Conservation (phyloP, 2,888 invertebrate genomes). For the Bugulina stolonifera region DNA sequence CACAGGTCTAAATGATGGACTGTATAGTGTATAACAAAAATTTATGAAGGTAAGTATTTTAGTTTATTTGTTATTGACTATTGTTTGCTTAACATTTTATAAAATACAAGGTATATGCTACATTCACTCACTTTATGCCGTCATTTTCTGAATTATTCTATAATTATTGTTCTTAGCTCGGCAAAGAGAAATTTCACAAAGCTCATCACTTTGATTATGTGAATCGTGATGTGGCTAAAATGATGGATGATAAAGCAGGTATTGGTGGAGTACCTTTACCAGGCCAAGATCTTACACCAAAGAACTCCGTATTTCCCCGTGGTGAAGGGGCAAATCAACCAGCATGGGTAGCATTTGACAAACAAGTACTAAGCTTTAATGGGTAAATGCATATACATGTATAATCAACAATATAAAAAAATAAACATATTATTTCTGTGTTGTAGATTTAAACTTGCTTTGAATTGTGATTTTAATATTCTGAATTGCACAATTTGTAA, state of each 20-base stretch:
- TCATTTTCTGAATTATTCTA: background rate
- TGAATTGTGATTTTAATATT: too few relatives aligned
- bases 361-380: conserved; percentile 61
- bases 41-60: too few relatives aligned
- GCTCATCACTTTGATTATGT: conserved; percentile 61
- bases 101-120: too few relatives aligned
- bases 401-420: background rate
- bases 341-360: conserved; percentile 80
- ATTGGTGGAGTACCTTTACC: conserved; percentile 59
- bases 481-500: too few relatives aligned
- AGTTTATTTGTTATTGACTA: too few relatives aligned
- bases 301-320: conserved; percentile 68
- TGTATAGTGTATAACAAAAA: too few relatives aligned
- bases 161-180: conserved; percentile 57
- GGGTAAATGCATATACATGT: too few relatives aligned
- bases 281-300: conserved; percentile 57
- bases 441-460: too few relatives aligned
- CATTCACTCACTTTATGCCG: too few relatives aligned
- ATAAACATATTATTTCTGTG: background rate
- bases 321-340: conserved; percentile 71
- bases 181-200: conserved; percentile 62
- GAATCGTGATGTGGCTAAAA: conserved; percentile 53
- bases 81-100: too few relatives aligned
- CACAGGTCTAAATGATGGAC: too few relatives aligned
- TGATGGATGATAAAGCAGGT: conserved; percentile 62